These are phyloP conservation scores for Lasioglossum figueresi DNA, from an alignment of 2,888 invertebrate genomes.

Conservation along the genomic window DNA sequence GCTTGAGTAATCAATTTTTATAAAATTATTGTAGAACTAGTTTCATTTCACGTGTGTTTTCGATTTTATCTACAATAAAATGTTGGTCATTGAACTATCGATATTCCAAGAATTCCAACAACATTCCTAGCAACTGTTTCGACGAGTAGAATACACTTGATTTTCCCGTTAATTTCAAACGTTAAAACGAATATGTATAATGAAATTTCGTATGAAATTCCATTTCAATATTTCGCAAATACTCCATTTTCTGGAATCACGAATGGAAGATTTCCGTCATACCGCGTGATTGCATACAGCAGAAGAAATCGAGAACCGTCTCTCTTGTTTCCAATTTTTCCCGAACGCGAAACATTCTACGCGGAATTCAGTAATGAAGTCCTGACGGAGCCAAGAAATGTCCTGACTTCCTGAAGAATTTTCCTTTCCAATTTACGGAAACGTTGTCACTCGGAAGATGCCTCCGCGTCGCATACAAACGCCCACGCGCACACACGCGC, in stretches of 20 bases:
- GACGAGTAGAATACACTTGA: neutral
- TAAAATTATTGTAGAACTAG: neutral
- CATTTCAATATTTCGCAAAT: neutral
- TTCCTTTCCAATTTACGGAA: conserved; percentile 38
- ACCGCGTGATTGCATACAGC: conserved; percentile 2
- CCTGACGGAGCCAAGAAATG: conserved; percentile 3
- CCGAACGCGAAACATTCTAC: conserved; percentile 9
- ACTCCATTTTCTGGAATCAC: neutral
- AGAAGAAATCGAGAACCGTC: conserved; percentile 14
- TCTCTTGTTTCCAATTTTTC: conserved; percentile 39
- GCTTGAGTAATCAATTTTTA: neutral
- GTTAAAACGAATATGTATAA: neutral
- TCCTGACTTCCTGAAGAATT: conserved; percentile 44
- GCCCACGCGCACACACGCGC: neutral
- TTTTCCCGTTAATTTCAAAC: neutral
- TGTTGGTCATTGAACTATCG: neutral
- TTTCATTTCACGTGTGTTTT: neutral
- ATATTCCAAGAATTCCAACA: no score
- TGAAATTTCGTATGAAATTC: neutral
- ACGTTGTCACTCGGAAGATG: conserved; percentile 28
- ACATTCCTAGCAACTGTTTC: neutral
- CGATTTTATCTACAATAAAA: neutral
- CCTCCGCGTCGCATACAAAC: neutral
- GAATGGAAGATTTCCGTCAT: conserved; percentile 30
- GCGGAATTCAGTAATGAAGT: conserved; percentile 59